Conservation (phyloP, 1,140 invertebrate species). For the Drosophila tani region DNA sequence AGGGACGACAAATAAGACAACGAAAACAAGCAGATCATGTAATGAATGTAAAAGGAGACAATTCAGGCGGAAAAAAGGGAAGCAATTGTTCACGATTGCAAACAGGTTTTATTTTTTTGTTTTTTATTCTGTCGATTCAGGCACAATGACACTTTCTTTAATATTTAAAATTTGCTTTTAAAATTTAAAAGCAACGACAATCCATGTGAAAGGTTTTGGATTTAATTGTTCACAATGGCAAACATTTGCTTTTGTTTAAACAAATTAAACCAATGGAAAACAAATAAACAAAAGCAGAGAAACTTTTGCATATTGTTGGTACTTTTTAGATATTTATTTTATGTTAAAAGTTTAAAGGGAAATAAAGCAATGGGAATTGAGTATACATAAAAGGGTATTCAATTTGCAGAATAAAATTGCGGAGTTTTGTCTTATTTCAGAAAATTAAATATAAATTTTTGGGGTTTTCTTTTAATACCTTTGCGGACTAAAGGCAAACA, state of each 20-base stretch:
- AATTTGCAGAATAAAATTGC: not conserved
- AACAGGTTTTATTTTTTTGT: not conserved
- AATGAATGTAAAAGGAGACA: slow-evolving; percentile 25
- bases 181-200: not conserved
- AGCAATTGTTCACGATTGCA: slow-evolving; percentile 22
- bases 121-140: not conserved
- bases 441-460: not conserved
- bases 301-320: not conserved
- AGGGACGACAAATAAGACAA: slow-evolving; percentile 23
- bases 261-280: not conserved
- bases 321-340: not conserved
- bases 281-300: not conserved
- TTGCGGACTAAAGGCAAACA: too few relatives aligned
- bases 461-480: not conserved
- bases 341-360: too few relatives aligned
- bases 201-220: not conserved
- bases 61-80: slow-evolving; percentile 2
- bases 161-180: slow-evolving; percentile 4
- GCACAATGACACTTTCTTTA: not conserved
- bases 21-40: slow-evolving; percentile 18
- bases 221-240: not conserved
- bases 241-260: slow-evolving; percentile 2
- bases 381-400: too few relatives aligned
- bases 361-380: not conserved
- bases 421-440: not conserved